Percentiles rank a stretch among this genome's conserved stretches.
These are phyloP conservation scores for Anabacerthia variegaticeps DNA, from an alignment of 2,797 vertebrate species.

Conservation along the genomic window DNA sequence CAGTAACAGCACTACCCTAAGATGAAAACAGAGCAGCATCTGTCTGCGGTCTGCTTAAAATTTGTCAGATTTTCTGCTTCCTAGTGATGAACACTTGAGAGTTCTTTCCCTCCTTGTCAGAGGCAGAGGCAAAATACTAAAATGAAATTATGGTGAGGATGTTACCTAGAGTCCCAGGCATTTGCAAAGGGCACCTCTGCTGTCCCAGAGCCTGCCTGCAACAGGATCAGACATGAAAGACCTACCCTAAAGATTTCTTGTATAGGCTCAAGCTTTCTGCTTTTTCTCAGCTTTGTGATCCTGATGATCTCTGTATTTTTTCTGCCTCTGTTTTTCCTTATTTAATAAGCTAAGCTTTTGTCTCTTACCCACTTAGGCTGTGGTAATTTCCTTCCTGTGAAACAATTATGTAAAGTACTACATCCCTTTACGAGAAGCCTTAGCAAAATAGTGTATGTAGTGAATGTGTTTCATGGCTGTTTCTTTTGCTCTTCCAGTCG, in stretches of 20 bases:
- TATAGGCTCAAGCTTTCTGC: not conserved
- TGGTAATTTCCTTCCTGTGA: not conserved
- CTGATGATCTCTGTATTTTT: not conserved
- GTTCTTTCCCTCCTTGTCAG: fast-evolving
- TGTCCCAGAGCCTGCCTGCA: not conserved
- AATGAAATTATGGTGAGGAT: not conserved
- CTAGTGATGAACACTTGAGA: not conserved
- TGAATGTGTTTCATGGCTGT: not conserved
- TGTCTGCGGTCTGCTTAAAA: not conserved
- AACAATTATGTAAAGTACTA: not conserved
- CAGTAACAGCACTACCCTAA: not conserved
- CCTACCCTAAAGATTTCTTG: not conserved
- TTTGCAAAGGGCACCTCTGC: not conserved
- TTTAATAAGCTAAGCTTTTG: not conserved
- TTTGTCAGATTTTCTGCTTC: not conserved
- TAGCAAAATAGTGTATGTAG: fast-evolving
- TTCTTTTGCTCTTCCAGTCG: conserved; percentile 59
- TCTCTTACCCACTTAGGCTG: not conserved
- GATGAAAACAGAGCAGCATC: not conserved
- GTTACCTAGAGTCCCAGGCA: not conserved
- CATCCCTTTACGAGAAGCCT: not conserved
- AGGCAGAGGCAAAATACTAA: not conserved
- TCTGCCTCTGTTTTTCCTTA: not conserved
- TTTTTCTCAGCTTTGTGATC: not conserved
- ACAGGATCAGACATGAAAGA: not conserved